Evolutionary conservation across 2,888 invertebrate species (phyloP).

Genomic region (Cryptocephalus primarius): DNA sequence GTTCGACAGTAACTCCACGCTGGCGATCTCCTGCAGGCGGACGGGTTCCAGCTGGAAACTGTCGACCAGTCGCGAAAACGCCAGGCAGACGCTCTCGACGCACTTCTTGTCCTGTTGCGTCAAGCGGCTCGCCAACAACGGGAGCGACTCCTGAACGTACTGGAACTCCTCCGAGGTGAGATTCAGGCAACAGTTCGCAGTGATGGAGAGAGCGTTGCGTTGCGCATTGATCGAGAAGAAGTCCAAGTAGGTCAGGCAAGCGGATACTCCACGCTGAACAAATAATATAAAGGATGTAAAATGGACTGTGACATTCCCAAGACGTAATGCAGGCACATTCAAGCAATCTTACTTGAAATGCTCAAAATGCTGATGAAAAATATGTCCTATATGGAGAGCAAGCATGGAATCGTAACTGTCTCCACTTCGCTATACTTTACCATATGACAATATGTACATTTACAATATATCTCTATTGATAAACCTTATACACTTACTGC

Average conservation of each 20-base stretch:
- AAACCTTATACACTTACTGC: slow-evolving; percentile 48
- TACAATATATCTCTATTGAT: too few species aligned
- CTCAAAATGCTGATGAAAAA: too few species aligned
- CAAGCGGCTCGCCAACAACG: slow-evolving; percentile 68
- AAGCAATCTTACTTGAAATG: neutral
- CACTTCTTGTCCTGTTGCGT: slow-evolving; percentile 94
- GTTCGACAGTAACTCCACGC: slow-evolving; percentile 80
- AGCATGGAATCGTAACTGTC: too few species aligned
- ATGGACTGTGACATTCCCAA: too few species aligned
- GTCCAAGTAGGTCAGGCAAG: slow-evolving; percentile 92
- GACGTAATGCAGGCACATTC: too few species aligned
- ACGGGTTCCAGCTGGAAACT: slow-evolving; percentile 89
- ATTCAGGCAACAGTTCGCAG: slow-evolving; percentile 96
- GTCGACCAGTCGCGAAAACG: slow-evolving; percentile 93
- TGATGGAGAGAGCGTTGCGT: slow-evolving; percentile 89
- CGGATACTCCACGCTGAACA: slow-evolving; percentile 82
- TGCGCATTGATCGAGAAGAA: slow-evolving; percentile 99
- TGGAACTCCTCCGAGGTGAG: slow-evolving; percentile 90
- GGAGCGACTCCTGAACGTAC: slow-evolving; percentile 78
- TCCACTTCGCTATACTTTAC: too few species aligned
- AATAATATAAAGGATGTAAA: slow-evolving; percentile 1
- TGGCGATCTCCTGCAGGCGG: slow-evolving; percentile 84
- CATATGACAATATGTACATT: too few species aligned
- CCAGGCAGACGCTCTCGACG: slow-evolving; percentile 92
- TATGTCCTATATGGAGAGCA: too few species aligned